Base-by-base conservation (phyloP, 2,888 invertebrate species). In the Tineola bisselliella region DNA sequence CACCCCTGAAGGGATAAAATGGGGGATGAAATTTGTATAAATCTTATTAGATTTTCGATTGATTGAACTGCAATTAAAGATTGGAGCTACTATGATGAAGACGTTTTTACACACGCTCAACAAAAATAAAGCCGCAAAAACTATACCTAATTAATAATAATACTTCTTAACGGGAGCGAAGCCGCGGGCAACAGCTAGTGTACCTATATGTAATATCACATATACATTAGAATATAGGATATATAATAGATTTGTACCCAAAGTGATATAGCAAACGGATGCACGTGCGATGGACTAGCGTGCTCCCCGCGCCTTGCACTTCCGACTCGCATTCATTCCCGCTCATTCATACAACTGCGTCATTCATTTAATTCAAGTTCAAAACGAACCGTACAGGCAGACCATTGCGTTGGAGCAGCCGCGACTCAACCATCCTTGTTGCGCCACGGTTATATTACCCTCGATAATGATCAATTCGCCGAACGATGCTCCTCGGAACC, bases 301-400 rank as follows among this genome's bases (percentile, higher is more conserved):
- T 48, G 48, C 10, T 17, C 48, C 54, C 54, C 54, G 54, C 54
- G 18, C 54, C 18, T 48, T 74, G 77, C 77, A 80, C 81, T 84
- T 84, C 84, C 84, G 83, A 81, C 79, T 79, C 81, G 71, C 81
- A 82, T 81, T 81, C 82, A 82, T 78, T 79, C 80, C 77, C 80
- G 76, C 76, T 81, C 84, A 84, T 84, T 84, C 84, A 84, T 80
- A 82, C 79, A 82, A 82, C 75, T 74, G 78, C 79, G 75, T 82
- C 84, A 60, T 63, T 84, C 81, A 84, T 80, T 80, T 80, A 79
- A 83, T 84, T 82, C 82, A 83, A 84, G 83, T 82, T 81, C 81
- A 84, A 79, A 56, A 58, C 58, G 19, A 33, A 6, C 54, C n/a
- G 48, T 18, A 18, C 48, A 10, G 15, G 38, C 38, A 2, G 38